A percentile compares a stretch with the other conserved stretches of the same genome.
Conservation (phyloP, 2,797 vertebrate genomes). For the Odontamblyopus lacepedii region DNA sequence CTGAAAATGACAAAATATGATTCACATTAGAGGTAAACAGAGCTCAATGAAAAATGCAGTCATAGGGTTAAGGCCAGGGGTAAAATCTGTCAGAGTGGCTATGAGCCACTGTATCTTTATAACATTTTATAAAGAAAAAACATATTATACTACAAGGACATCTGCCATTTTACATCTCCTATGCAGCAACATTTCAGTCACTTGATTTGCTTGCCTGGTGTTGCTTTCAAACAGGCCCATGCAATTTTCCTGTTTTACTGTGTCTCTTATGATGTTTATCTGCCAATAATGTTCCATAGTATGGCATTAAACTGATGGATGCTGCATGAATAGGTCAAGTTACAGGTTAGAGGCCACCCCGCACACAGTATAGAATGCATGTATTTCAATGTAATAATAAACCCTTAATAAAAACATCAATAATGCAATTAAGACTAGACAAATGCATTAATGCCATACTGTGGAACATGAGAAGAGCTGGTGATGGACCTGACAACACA, state of each 20-base stretch:
- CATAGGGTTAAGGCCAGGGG: slow-evolving; percentile 38
- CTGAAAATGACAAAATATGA: slow-evolving; percentile 68
- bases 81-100: slow-evolving; percentile 56
- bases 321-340: too few relatives aligned
- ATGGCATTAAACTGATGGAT: too few relatives aligned
- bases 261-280: too few relatives aligned
- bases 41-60: slow-evolving; percentile 44
- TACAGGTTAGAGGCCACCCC: too few relatives aligned
- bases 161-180: not conserved
- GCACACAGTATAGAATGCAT: too few relatives aligned
- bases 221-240: not conserved
- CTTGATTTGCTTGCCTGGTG: not conserved
- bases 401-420: too few relatives aligned
- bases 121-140: not conserved
- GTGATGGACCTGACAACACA: too few relatives aligned
- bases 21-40: slow-evolving; percentile 40
- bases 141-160: not conserved
- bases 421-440: too few relatives aligned
- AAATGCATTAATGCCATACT: too few relatives aligned
- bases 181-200: not conserved
- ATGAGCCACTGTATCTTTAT: slow-evolving; percentile 7
- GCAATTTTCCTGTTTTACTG: not conserved
- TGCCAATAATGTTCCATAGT: too few relatives aligned
- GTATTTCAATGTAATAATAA: too few relatives aligned
- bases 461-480: too few relatives aligned